Evolutionary conservation across 1,140 invertebrate species (phyloP), one percentile per base, ranked within the genome.

Genomic region (Aphelenchoides besseyi): DNA sequence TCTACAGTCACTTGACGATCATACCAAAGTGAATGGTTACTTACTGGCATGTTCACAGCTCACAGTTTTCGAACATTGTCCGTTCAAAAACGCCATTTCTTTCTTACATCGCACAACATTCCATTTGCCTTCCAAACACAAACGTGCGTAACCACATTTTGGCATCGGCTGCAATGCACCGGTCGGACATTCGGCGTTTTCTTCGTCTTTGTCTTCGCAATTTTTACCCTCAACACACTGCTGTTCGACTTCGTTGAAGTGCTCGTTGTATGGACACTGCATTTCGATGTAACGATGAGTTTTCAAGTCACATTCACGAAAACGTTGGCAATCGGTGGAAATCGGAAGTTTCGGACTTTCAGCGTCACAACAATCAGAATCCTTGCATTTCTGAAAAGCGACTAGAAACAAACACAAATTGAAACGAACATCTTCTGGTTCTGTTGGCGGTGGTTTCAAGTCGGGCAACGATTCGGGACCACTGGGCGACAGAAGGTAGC

Each of bases 121-220:
- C 55, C 55, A 59, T 33, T 59, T 59, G 5, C 18, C 18, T 12
- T 59, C 55, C 5, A 59, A 18, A 59, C 55, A 59, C 5, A 59
- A 18, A 8, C 55, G 55, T 23, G 18, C 5, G 55, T 59, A 18
- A 28, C 55, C 55, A 23, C 55, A 59, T 33, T 59, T 59, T 12
- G 5, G 5, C 5, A 59, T 5, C 5, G 5, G 5, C 5, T 18
- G 55, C 26, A 59, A 8, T 28, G 55, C 5, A 33, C 55, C 55
- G 5, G 5, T 18, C 55, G 18, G 18, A 33, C 55, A 59, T 59
- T 59, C 55, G 23, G 5, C 55, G 5, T 5, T 5, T 8, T 59
- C 55, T 33, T 59, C 55, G 55, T 59, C 5, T 41, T 41, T n/a
- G 37, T 41, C 55, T 33, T 33, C 55, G 55, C 55, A 59, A 8